These are phyloP conservation scores for Umimayanthus kanabou DNA, from an alignment of 92 coral and sea anemone species.

Conservation along the genomic window DNA sequence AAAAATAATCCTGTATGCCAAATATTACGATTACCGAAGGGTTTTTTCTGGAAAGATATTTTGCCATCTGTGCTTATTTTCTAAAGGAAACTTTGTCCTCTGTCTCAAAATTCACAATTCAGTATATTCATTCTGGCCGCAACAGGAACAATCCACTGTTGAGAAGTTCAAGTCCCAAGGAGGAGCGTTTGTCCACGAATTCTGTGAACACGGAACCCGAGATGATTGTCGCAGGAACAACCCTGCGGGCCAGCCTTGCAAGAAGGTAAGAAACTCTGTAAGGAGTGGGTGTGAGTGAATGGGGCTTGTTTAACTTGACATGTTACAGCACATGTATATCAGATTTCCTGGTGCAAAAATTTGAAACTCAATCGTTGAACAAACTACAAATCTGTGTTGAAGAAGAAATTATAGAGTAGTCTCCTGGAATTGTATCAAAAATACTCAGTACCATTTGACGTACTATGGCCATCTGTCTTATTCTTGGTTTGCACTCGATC, in stretches of 20 bases:
- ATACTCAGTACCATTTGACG: too few relatives aligned
- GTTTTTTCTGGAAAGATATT: neutral
- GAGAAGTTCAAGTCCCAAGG: slow-evolving; percentile 98
- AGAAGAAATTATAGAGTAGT: too few relatives aligned
- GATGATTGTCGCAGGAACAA: slow-evolving; percentile 87
- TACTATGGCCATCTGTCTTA: too few relatives aligned
- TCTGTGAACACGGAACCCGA: slow-evolving; percentile 98
- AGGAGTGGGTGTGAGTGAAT: neutral
- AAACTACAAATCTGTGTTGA: too few relatives aligned
- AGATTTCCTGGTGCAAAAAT: too few relatives aligned
- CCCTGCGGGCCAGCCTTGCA: slow-evolving; percentile 72
- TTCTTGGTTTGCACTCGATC: too few relatives aligned
- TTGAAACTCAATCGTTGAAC: too few relatives aligned
- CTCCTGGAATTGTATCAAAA: too few relatives aligned
- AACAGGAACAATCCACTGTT: slow-evolving; percentile 88
- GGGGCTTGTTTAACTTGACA: neutral
- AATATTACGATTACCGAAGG: neutral
- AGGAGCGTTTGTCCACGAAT: slow-evolving; percentile 98
- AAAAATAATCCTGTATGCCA: too few relatives aligned
- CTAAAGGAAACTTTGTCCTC: neutral
- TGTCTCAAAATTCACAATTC: neutral
- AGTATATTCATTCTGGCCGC: neutral
- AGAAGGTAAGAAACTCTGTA: slow-evolving; percentile 57
- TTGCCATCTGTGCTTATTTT: neutral
- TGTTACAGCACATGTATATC: too few relatives aligned